These are phyloP conservation scores for Sebastes flavidus DNA, from an alignment of 2,797 vertebrate species.

Conservation along the genomic window DNA sequence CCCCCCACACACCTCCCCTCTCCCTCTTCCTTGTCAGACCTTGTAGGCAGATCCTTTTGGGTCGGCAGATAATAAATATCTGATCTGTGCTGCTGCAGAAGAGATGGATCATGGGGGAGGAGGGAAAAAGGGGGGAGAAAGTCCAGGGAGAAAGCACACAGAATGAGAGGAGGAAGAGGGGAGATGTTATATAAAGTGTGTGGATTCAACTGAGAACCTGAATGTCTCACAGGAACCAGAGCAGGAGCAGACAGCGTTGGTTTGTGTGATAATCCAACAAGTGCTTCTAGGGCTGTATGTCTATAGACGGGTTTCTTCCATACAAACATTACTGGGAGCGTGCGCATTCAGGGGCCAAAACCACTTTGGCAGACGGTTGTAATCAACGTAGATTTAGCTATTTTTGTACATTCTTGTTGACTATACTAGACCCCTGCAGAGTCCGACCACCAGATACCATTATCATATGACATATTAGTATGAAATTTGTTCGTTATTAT, in stretches of 20 bases:
- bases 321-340: too few species aligned
- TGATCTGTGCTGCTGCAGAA: constrained; percentile 23
- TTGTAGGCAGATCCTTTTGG: constrained; percentile 65
- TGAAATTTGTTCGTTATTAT: too few species aligned
- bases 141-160: background rate
- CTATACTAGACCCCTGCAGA: too few species aligned
- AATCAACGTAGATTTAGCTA: too few species aligned
- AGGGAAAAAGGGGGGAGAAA: background rate
- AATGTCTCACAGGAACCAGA: background rate
- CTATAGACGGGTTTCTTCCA: too few species aligned
- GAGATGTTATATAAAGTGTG: background rate
- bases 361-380: too few species aligned
- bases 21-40: constrained; percentile 43
- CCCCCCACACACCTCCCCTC: background rate
- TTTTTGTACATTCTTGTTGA: too few species aligned
- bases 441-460: too few species aligned
- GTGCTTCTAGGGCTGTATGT: background rate
- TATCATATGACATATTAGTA: too few species aligned
- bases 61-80: constrained; percentile 67
- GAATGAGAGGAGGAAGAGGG: background rate
- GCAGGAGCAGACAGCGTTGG: background rate
- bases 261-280: background rate
- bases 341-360: too few species aligned
- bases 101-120: constrained; percentile 13
- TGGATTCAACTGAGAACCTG: background rate